Evolutionary conservation across 2,797 vertebrate genomes (phyloP), one percentile per base, ranked within the genome.

Genomic region (Limnodromus scolopaceus): DNA sequence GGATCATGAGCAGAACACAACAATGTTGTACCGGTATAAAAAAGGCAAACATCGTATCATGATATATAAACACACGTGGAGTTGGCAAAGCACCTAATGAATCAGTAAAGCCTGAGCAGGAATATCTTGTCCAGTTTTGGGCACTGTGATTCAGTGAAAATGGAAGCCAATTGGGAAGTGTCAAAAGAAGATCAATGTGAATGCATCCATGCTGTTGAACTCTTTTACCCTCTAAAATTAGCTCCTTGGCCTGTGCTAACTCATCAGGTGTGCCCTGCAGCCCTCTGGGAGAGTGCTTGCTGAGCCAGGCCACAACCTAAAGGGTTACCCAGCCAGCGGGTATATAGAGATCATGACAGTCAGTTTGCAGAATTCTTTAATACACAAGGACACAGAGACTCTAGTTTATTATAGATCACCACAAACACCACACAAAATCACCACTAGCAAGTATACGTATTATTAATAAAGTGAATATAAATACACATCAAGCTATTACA

Each of bases 101-200:
- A 41, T 57, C 81, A 68, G 70, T 32, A 30, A 55, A 41, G 23
- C 45, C 39, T 1, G 3, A 72, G 70, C 1, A 3, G 71, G 71
- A 91, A 82, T 82, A 72, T 4, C 63, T 91, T 89, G 12, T 87
- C 66, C 66, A 57, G 45, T 79, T 96, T 89, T 75, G 87, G 82
- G 49, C 63, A 69, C 54, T 48, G 49, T 60, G 58, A 13, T 57
- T 93, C 74, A 38, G 2, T 75, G 68, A 72, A 84, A 46, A 68
- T 57, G 24, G 13, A 87, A 30, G 39, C 39, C 57, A 75, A 11
- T 0, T 72, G 49, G 8, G 7, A 4, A 63, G 12, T 45, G 57
- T 45, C 69, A 81, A 48, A 80, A 77, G 58, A 84, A 84, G 32
- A 71, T 23, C 71, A 88, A 1, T 1, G 1, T 20, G n/a, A 87